A percentile compares a stretch with the other conserved stretches of the same genome.
These are phyloP conservation scores for Ditylenchus dipsaci DNA, from an alignment of 1,140 invertebrate genomes.

Conservation along the genomic window DNA sequence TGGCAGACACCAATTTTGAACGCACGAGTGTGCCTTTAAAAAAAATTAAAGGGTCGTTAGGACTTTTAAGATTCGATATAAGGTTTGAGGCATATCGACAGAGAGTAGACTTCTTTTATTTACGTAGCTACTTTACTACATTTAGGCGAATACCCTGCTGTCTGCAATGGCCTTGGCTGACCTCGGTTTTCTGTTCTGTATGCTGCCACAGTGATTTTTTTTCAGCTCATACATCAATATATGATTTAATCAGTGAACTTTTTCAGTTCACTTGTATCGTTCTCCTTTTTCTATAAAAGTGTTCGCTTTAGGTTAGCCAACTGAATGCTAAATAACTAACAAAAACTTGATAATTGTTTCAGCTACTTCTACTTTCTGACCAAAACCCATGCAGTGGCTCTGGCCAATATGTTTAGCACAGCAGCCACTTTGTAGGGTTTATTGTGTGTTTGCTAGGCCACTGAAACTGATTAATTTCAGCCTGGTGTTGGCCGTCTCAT, in stretches of 20 bases:
- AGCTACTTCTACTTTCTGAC: conserved; percentile 19
- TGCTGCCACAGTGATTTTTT: conserved; percentile 29
- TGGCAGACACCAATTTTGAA: too few relatives aligned
- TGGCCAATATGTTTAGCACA: conserved; percentile 48
- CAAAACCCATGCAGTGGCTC: conserved; percentile 44
- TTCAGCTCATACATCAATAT: too few relatives aligned
- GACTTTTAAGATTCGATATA: too few relatives aligned
- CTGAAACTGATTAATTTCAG: conserved; percentile 33
- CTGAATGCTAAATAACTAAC: not conserved
- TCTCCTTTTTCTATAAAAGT: conserved; percentile 44
- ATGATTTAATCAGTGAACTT: too few relatives aligned
- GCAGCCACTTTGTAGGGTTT: conserved; percentile 51
- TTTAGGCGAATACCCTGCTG: conserved; percentile 46
- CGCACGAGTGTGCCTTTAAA: too few relatives aligned
- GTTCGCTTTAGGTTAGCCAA: conserved; percentile 13
- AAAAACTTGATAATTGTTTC: not conserved
- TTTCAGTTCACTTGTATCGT: conserved; percentile 38
- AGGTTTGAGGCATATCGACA: too few relatives aligned
- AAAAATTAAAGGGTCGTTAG: too few relatives aligned
- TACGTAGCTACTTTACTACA: not conserved
- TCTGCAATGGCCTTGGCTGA: conserved; percentile 52
- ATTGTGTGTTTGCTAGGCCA: too few relatives aligned
- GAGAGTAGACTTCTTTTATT: too few relatives aligned
- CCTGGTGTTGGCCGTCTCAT: conserved; percentile 48
- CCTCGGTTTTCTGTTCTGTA: conserved; percentile 46